These are phyloP conservation scores for Andrena haemorrhoa DNA, from an alignment of 2,888 invertebrate species.

Conservation along the genomic window DNA sequence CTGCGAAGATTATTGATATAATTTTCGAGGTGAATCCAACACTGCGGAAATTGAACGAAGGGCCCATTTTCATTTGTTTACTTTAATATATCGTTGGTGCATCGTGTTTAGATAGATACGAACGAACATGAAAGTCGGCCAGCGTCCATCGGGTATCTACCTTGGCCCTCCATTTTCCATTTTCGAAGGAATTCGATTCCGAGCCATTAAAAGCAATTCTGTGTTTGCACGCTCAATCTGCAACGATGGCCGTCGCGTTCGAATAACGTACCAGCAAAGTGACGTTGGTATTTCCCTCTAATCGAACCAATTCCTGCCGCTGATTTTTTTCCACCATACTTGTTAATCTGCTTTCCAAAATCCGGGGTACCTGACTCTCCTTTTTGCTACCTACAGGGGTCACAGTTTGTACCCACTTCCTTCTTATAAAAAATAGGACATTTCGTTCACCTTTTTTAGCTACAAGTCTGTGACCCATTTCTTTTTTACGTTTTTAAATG, in stretches of 20 bases:
- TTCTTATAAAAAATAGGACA: too few species aligned
- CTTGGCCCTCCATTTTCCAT: conserved; percentile 31
- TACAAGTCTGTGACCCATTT: too few species aligned
- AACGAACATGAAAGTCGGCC: background rate
- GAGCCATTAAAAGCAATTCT: conserved; percentile 60
- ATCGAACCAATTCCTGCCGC: conserved; percentile 26
- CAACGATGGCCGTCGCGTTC: conserved; percentile 20
- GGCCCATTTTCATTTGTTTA: background rate
- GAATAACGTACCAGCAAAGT: conserved; percentile 29
- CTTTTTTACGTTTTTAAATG: too few species aligned
- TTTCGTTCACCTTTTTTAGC: too few species aligned
- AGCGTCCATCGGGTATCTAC: conserved; percentile 4
- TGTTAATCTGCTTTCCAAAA: conserved; percentile 10
- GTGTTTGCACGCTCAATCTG: conserved; percentile 46
- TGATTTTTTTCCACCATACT: conserved; percentile 18
- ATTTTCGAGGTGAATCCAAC: background rate
- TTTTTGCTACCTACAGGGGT: background rate
- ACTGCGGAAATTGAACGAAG: background rate
- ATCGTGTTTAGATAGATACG: background rate
- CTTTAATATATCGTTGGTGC: background rate
- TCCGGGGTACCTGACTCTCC: background rate
- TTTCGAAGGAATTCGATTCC: conserved; percentile 46
- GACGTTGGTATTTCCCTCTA: conserved; percentile 35
- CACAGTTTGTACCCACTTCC: too few species aligned
- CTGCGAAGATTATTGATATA: background rate